phyloP scores from a whole-genome alignment of 2,888 invertebrate species.

The Luffia ferchaultella region DNA sequence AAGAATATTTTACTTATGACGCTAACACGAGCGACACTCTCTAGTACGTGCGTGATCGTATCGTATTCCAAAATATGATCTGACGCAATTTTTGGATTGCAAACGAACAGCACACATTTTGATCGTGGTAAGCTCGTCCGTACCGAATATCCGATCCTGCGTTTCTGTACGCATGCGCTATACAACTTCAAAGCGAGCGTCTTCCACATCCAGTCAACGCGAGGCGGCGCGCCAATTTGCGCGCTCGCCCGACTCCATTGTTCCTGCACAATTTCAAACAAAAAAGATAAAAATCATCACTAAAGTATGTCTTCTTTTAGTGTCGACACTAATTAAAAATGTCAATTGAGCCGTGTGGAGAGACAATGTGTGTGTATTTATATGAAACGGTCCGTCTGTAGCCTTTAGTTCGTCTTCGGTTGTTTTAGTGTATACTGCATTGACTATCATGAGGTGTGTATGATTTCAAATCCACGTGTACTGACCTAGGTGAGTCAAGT shows the following conservation, averaged over 20 bases:
- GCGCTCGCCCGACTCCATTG: slow-evolving; percentile 59
- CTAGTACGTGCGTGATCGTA: no score
- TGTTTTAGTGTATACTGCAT: background rate
- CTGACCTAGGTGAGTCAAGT: background rate
- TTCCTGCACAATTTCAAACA: background rate
- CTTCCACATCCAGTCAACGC: slow-evolving; percentile 42
- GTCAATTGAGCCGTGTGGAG: background rate
- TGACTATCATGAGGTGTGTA: background rate
- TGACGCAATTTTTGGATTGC: no score
- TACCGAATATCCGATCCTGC: slow-evolving; percentile 58
- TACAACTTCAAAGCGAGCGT: slow-evolving; percentile 35
- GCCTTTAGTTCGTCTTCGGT: background rate
- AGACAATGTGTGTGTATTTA: background rate
- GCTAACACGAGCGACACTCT: no score
- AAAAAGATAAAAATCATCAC: slow-evolving; percentile 1
- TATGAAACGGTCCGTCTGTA: background rate
- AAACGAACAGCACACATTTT: no score
- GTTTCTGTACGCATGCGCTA: slow-evolving; percentile 44
- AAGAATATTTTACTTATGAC: no score
- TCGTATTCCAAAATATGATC: no score
- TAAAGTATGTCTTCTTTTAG: background rate
- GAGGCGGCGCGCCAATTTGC: slow-evolving; percentile 64
- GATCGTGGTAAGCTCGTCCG: no score
- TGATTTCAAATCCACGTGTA: background rate
- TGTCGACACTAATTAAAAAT: background rate